Conservation (phyloP, 53 echinoderm and acorn worm species). For the Patiria pectinifera region DNA sequence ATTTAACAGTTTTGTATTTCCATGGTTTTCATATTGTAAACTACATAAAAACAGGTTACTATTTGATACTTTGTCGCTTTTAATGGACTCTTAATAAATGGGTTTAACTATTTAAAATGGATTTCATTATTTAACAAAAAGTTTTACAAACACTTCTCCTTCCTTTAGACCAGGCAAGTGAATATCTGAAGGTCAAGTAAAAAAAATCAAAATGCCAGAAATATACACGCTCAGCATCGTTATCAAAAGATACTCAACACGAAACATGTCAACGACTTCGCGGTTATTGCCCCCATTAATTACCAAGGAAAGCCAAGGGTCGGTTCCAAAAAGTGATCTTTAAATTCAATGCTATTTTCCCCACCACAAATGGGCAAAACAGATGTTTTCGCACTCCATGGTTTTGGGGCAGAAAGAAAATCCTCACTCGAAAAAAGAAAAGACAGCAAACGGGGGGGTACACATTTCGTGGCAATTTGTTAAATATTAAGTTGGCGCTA, state of each 20-base stretch:
- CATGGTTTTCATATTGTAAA: too few relatives aligned
- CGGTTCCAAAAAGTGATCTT: slow-evolving; percentile 1
- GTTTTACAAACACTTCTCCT: too few relatives aligned
- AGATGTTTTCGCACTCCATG: slow-evolving; percentile 18
- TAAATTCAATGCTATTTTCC: slow-evolving; percentile 10
- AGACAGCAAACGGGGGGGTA: background rate
- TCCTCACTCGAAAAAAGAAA: background rate
- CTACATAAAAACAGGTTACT: too few relatives aligned
- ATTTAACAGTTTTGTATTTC: too few relatives aligned
- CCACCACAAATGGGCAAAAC: slow-evolving; percentile 11
- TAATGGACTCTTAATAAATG: too few relatives aligned
- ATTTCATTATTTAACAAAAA: too few relatives aligned
- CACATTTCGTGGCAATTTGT: slow-evolving; percentile 19
- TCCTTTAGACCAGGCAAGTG: too few relatives aligned
- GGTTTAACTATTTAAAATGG: too few relatives aligned
- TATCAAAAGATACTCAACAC: slow-evolving; percentile 14
- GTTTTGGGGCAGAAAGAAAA: background rate
- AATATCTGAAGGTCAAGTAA: background rate
- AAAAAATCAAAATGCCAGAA: background rate
- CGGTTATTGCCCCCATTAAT: slow-evolving; percentile 56
- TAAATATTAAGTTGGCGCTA: slow-evolving; percentile 6
- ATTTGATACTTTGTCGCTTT: too few relatives aligned
- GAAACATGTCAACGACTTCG: slow-evolving; percentile 30
- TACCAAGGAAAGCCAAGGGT: slow-evolving; percentile 7
- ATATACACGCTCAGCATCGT: too few relatives aligned